Conservation (phyloP, 2,113 vertebrate species). For the Meleagris gallopavo region DNA sequence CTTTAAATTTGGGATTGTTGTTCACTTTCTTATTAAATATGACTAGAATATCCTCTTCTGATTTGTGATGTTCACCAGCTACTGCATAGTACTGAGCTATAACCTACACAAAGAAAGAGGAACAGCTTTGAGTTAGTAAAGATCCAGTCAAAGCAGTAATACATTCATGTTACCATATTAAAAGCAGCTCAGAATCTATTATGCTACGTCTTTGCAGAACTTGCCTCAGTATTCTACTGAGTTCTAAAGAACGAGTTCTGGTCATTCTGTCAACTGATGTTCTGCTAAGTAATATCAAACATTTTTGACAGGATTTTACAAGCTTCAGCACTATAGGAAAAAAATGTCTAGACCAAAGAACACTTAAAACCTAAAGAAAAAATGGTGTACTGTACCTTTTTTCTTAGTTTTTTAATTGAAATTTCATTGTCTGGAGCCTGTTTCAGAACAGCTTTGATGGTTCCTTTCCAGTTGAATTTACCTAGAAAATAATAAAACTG, state of each 20-base stretch:
- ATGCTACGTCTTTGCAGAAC: not conserved
- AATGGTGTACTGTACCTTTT: conserved; percentile 83
- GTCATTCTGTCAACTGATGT: not conserved
- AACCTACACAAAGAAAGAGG: conserved; percentile 79
- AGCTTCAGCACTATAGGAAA: not conserved
- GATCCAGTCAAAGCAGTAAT: not conserved
- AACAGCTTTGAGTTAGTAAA: not conserved
- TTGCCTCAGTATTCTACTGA: not conserved
- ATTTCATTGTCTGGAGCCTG: conserved; percentile 89
- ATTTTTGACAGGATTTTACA: not conserved
- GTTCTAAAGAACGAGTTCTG: not conserved
- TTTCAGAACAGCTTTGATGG: conserved; percentile 89
- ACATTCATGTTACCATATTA: not conserved
- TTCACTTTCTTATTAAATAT: conserved; percentile 92
- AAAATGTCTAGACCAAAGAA: not conserved
- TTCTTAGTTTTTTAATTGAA: conserved; percentile 90
- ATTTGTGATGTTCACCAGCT: conserved; percentile 76
- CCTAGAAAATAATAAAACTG: conserved; percentile 67
- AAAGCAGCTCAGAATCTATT: not conserved
- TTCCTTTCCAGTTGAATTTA: conserved; percentile 98
- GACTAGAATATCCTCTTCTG: conserved; percentile 85
- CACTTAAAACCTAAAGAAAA: rapidly evolving
- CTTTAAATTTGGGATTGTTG: conserved; percentile 89
- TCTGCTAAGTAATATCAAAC: not conserved
- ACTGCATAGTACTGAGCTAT: conserved; percentile 88